A percentile compares a stretch with the other conserved stretches of the same genome.
These are phyloP conservation scores for Artemia sp. DNA, from an alignment of 2,888 invertebrate genomes.

Conservation along the genomic window DNA sequence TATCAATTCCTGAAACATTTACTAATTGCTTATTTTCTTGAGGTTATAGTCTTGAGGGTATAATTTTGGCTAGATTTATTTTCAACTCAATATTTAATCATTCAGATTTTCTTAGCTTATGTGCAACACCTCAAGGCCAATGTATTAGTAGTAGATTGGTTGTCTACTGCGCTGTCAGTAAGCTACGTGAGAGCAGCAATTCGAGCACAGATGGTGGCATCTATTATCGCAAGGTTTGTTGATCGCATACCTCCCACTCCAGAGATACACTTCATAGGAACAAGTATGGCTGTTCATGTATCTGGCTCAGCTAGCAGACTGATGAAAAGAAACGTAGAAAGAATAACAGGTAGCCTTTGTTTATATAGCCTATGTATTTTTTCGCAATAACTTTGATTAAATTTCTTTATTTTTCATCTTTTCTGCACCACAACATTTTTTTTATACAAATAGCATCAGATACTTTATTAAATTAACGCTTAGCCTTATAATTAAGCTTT, in stretches of 20 bases:
- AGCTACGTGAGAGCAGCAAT: neutral
- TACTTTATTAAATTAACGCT: no score
- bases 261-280: neutral
- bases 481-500: no score
- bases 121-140: neutral
- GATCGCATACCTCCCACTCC: neutral
- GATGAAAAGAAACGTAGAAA: neutral
- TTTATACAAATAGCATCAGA: no score
- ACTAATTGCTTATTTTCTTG: no score
- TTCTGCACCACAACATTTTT: no score
- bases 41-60: no score
- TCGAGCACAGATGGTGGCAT: neutral
- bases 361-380: no score
- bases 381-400: no score
- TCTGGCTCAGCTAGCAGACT: neutral
- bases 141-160: neutral
- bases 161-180: neutral
- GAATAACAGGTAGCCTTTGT: neutral
- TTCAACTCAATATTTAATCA: no score
- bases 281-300: conserved; percentile 1
- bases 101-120: neutral
- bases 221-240: neutral
- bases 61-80: no score
- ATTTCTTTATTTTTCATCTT: no score
- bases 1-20: no score